Evolutionary conservation across 2,888 invertebrate genomes (phyloP).

Genomic region (Drosophila glabriapex): DNA sequence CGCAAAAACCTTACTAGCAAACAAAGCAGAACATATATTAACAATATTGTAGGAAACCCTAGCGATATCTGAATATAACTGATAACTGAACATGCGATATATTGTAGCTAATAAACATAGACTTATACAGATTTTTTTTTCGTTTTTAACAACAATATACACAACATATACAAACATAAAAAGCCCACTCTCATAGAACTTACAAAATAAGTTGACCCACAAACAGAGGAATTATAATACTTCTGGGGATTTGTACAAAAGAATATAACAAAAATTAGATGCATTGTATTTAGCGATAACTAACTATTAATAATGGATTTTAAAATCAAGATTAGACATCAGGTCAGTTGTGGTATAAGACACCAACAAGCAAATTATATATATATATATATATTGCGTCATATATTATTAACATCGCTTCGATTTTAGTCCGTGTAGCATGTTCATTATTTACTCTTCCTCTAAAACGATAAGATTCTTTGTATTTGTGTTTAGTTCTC

Average conservation of each 20-base stretch:
- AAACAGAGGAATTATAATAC: conserved; percentile 4
- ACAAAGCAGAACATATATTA: conserved; percentile 65
- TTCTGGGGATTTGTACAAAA: conserved; percentile 46
- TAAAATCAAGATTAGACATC: conserved; percentile 52
- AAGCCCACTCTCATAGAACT: conserved; percentile 46
- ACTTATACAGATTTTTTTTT: conserved; percentile 32
- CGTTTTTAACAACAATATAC: conserved; percentile 9
- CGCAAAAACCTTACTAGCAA: conserved; percentile 78
- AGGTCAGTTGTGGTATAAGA: conserved; percentile 30
- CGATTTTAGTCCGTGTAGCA: conserved; percentile 10
- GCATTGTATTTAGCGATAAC: conserved; percentile 50
- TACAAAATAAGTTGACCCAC: conserved; percentile 30
- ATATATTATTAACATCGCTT: conserved; percentile 8
- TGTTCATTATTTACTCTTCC: conserved; percentile 22
- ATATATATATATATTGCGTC: not conserved
- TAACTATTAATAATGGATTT: conserved; percentile 46
- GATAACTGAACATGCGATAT: conserved; percentile 63
- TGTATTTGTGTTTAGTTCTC: not conserved
- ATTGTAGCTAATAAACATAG: conserved; percentile 48
- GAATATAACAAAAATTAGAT: conserved; percentile 32
- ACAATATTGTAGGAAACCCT: conserved; percentile 52
- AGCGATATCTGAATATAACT: conserved; percentile 49
- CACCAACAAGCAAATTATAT: conserved; percentile 38
- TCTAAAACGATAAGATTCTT: not conserved
- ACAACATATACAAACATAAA: conserved; percentile 27